Evolutionary conservation across 1,140 invertebrate genomes (phyloP).

Genomic region (Dufourea novaeangliae): DNA sequence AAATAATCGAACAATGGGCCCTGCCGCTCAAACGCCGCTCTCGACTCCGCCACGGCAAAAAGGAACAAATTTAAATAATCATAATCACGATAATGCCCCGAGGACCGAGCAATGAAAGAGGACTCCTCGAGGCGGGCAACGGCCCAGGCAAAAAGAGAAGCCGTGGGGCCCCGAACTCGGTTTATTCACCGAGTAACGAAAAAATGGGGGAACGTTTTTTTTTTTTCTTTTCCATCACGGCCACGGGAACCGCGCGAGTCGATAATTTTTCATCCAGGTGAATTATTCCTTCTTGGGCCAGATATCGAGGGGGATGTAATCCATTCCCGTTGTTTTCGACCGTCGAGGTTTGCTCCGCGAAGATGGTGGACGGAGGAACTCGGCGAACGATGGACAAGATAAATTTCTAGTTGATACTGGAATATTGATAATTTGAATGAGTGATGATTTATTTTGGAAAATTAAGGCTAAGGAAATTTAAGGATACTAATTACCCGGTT

Average conservation of each 20-base stretch:
- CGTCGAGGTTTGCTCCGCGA: background rate
- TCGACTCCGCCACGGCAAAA: slow-evolving; percentile 61
- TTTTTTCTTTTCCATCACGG: too few relatives aligned
- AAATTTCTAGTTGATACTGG: background rate
- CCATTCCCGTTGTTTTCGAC: background rate
- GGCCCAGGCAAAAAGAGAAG: slow-evolving; percentile 14
- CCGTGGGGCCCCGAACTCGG: background rate
- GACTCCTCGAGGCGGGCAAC: slow-evolving; percentile 39
- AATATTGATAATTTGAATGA: background rate
- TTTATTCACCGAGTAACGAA: slow-evolving; percentile 14
- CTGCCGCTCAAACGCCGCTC: slow-evolving; percentile 67
- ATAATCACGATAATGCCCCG: slow-evolving; percentile 75
- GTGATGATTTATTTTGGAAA: too few relatives aligned
- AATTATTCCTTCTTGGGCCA: too few relatives aligned
- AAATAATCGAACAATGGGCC: slow-evolving; percentile 80
- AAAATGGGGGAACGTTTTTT: background rate
- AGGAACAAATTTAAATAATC: slow-evolving; percentile 78
- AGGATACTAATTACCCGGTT: too few relatives aligned
- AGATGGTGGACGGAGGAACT: too few relatives aligned
- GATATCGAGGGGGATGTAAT: too few relatives aligned
- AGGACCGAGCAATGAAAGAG: slow-evolving; percentile 44
- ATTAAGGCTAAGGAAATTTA: too few relatives aligned
- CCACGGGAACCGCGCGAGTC: background rate
- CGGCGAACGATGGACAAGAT: too few relatives aligned
- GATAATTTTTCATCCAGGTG: background rate